phyloP scores from a whole-genome alignment of 1,140 invertebrate species.

The Drosophila ercepeae region DNA sequence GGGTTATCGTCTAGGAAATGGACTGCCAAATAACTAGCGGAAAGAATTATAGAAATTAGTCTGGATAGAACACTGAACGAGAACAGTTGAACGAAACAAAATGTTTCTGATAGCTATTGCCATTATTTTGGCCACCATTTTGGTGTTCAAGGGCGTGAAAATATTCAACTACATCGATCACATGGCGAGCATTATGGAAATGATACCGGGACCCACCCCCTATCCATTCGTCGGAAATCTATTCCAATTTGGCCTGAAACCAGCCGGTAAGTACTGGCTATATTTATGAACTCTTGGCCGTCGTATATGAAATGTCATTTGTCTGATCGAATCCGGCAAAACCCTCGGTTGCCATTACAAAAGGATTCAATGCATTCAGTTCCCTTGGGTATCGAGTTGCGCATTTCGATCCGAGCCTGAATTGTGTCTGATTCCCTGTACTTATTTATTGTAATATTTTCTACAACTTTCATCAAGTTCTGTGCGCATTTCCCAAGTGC shows the following conservation, averaged over 20 bases:
- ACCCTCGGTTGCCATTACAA: constrained; percentile 6
- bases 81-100: constrained; percentile 19
- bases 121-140: constrained; percentile 65
- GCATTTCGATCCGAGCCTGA: constrained; percentile 30
- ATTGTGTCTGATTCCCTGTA: constrained; percentile 14
- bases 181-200: constrained; percentile 80
- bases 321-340: not conserved
- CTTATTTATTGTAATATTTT: constrained; percentile 35
- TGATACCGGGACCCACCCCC: constrained; percentile 79
- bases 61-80: constrained; percentile 10
- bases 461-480: constrained; percentile 47
- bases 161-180: constrained; percentile 78
- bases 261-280: constrained; percentile 69
- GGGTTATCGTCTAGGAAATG: constrained; percentile 38
- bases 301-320: not conserved
- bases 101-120: constrained; percentile 71
- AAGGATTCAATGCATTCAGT: constrained; percentile 20
- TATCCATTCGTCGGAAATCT: constrained; percentile 79
- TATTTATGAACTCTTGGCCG: constrained; percentile 67
- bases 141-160: constrained; percentile 72
- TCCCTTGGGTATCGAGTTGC: constrained; percentile 11
- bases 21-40: constrained; percentile 24
- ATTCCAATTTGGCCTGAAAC: constrained; percentile 79
- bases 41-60: constrained; percentile 33
- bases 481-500: constrained; percentile 36